Evolutionary conservation across 2,797 vertebrate species (phyloP), one percentile per base, ranked within the genome.

Genomic region (Gobionotothen gibberifrons): DNA sequence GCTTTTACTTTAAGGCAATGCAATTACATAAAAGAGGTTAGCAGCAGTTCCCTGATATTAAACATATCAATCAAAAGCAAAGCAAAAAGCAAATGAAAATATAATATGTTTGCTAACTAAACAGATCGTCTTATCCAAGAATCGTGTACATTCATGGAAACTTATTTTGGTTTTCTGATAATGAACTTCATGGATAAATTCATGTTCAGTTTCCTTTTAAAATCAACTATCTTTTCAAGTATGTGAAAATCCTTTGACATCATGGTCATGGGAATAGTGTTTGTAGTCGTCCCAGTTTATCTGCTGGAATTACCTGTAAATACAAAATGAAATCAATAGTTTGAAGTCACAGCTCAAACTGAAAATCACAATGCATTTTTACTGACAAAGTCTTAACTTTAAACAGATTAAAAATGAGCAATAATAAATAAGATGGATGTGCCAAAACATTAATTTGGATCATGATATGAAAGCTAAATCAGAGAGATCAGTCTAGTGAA

Each of bases 1-100:
- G 3, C 11, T 39, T 52, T 84, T 32, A 52, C 1, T 17, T 67
- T 78, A 82, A 86, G 82, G 82, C 80, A 69, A 19, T 40, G 5
- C 47, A 36, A 13, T 26, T 47, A 53, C 32, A 56, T 39, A 0
- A n/a, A 72, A 60, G 61, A 47, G 13, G 9, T 7, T 48, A 22
- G 4, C 47, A 61, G 43, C 3, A 40, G 26, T 60, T 76, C 55
- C 58, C 72, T 77, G 43, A 77, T 32, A 69, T 65, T 73, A 5
- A 48, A 11, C 58, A 4, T 13, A 36, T 5, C 19, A 69, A 9
- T 48, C 1, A 51, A 67, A 3, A 63, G 1, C 6, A 21, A 36
- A 48, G 3, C 16, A 12, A 32, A 13, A 0, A 69, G 1, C 36
- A 9, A 10, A 16, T 36, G 1, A 26, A 58, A 2, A 62, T 11